Percentiles rank a stretch among this genome's conserved stretches.
Conservation (phyloP, 2,113 vertebrate genomes). For the Eidolon helvum region DNA sequence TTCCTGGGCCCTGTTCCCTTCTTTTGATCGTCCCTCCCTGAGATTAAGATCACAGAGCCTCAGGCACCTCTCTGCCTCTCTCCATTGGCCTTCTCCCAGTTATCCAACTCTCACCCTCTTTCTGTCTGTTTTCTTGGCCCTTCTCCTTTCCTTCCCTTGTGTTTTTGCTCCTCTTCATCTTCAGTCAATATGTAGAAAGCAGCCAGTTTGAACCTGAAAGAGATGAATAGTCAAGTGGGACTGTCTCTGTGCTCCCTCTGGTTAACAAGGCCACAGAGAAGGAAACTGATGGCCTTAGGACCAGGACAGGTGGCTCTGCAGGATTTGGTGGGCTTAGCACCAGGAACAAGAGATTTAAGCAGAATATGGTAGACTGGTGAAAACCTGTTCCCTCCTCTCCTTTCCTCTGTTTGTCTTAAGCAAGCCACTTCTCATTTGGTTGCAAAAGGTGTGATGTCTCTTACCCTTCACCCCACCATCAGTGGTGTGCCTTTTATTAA, state of each 20-base stretch:
- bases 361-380: neutral
- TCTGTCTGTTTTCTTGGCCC: neutral
- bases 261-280: neutral
- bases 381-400: neutral
- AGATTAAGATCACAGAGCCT: neutral
- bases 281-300: neutral
- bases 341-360: neutral
- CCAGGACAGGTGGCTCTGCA: neutral
- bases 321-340: neutral
- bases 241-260: neutral
- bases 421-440: neutral
- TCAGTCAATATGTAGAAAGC: neutral
- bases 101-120: neutral
- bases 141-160: neutral
- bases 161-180: neutral
- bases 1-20: neutral
- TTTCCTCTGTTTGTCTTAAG: neutral
- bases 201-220: neutral
- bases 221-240: neutral
- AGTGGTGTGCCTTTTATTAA: neutral
- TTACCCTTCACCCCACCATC: neutral
- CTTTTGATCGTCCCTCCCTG: neutral
- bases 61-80: neutral
- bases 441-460: neutral
- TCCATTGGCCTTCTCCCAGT: neutral